Conservation (phyloP, 1,140 invertebrate genomes). For the Sinonovacula constricta region DNA sequence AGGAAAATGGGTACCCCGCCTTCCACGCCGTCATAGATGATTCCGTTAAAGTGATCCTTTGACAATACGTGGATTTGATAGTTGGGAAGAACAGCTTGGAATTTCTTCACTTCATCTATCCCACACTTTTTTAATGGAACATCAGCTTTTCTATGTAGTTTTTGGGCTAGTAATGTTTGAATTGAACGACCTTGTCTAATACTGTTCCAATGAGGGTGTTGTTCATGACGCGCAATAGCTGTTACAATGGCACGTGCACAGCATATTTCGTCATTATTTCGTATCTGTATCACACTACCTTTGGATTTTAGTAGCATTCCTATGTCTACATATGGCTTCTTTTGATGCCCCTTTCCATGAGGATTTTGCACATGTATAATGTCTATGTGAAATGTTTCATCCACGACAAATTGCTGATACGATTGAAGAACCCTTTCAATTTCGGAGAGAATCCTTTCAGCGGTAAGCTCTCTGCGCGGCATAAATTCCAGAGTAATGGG, state of each 20-base stretch:
- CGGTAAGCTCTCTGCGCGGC: background rate
- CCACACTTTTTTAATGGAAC: conserved; percentile 4
- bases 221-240: no score
- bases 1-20: background rate
- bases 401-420: no score
- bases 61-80: no score
- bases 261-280: conserved; percentile 5
- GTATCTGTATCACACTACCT: conserved; percentile 5
- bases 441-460: no score
- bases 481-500: no score
- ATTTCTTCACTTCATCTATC: conserved; percentile 14
- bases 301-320: background rate
- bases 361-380: conserved; percentile 11
- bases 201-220: conserved; percentile 13
- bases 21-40: conserved; percentile 1
- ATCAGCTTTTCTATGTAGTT: conserved; percentile 11
- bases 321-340: conserved; percentile 5
- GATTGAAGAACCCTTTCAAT: no score
- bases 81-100: background rate
- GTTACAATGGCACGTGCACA: no score
- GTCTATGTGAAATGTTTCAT: conserved; percentile 7
- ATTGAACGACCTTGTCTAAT: background rate
- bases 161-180: background rate
- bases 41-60: no score
- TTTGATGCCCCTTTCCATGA: no score